phyloP scores from a whole-genome alignment of 2,113 vertebrate species.

The Nettapus auritus region DNA sequence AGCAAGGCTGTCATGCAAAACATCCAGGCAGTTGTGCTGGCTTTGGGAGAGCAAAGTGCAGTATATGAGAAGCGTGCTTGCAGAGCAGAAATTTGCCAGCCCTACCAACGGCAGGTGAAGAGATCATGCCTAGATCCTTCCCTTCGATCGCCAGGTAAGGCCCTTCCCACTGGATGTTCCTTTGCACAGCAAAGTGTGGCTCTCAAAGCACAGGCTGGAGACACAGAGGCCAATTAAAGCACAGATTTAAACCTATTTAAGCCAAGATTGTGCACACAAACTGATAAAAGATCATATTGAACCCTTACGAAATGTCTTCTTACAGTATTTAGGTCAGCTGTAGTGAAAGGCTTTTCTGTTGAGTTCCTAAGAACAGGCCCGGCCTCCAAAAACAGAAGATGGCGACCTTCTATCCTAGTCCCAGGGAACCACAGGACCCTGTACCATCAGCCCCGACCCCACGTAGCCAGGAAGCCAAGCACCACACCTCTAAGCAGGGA shows the following conservation, averaged over 20 bases:
- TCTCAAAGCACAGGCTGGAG: background rate
- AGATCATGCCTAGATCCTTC: background rate
- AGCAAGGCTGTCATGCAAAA: background rate
- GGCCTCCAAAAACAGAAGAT: background rate
- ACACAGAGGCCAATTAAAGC: background rate
- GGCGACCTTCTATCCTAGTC: background rate
- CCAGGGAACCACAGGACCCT: background rate
- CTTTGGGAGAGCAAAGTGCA: background rate
- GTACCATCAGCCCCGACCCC: too few relatives aligned
- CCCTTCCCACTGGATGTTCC: background rate
- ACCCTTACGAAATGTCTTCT: background rate
- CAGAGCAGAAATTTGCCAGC: background rate
- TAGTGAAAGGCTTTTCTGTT: background rate
- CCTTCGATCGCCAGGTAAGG: background rate
- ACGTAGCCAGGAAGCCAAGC: too few relatives aligned
- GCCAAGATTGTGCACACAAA: fast-evolving
- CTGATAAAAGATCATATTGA: background rate
- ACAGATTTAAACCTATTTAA: background rate
- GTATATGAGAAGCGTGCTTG: background rate
- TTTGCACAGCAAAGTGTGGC: background rate
- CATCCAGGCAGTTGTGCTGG: background rate
- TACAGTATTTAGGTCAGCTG: background rate
- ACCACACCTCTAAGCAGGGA: too few relatives aligned
- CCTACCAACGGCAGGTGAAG: background rate
- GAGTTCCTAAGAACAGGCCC: background rate